Percentiles rank a stretch among this genome's conserved stretches.
phyloP scores from a whole-genome alignment of 2,888 invertebrate genomes.

The Perizoma affinitatum region DNA sequence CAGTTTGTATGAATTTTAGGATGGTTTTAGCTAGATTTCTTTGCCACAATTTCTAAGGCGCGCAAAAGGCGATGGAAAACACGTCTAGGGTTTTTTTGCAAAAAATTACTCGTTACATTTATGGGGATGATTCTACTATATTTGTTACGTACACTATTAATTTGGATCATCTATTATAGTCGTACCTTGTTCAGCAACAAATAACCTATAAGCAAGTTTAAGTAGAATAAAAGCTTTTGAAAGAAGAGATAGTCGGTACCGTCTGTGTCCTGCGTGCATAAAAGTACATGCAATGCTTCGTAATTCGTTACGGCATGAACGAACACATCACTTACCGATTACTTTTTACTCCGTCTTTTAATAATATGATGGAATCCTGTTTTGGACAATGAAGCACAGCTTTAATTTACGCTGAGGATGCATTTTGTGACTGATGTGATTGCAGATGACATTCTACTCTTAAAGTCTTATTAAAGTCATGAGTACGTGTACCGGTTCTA shows the following conservation, averaged over 20 bases:
- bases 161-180: too few species aligned
- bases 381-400: background rate
- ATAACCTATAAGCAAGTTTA: slow-evolving; percentile 12
- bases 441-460: background rate
- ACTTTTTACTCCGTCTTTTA: slow-evolving; percentile 29
- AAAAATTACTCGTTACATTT: too few species aligned
- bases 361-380: slow-evolving; percentile 29
- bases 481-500: too few species aligned
- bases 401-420: background rate
- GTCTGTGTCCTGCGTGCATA: slow-evolving; percentile 25
- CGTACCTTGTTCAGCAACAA: background rate
- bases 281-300: slow-evolving; percentile 32
- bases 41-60: too few species aligned
- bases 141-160: too few species aligned
- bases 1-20: too few species aligned
- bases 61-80: too few species aligned
- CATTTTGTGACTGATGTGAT: slow-evolving; percentile 5
- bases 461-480: background rate
- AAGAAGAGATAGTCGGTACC: slow-evolving; percentile 14
- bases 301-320: slow-evolving; percentile 36
- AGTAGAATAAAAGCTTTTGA: slow-evolving; percentile 22
- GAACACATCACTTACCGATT: slow-evolving; percentile 34
- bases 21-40: too few species aligned
- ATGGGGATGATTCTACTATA: too few species aligned
- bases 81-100: too few species aligned